Conservation (phyloP, 2,888 invertebrate genomes). For the Spodoptera exigua region DNA sequence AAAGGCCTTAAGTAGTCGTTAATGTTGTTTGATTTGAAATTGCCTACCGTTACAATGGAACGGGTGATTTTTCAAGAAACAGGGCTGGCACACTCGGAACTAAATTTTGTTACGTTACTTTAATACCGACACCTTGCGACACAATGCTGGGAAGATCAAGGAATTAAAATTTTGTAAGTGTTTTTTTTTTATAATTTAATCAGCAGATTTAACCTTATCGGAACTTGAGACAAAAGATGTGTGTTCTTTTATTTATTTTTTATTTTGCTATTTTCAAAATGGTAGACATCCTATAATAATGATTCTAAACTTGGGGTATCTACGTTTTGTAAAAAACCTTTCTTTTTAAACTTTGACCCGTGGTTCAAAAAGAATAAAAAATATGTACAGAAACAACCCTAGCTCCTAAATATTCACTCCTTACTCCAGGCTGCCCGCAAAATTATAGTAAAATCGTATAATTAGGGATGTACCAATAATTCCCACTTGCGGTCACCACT, state of each 20-base stretch:
- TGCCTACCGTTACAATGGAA: conserved; percentile 74
- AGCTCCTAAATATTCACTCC: conserved; percentile 59
- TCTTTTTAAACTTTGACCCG: too few relatives aligned
- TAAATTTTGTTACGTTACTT: not conserved
- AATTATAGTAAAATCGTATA: conserved; percentile 85
- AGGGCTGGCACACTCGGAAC: conserved; percentile 42
- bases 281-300: too few relatives aligned
- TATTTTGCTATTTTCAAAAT: too few relatives aligned
- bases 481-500: conserved; percentile 83
- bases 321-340: too few relatives aligned
- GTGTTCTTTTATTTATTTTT: too few relatives aligned
- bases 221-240: too few relatives aligned
- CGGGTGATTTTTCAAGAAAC: conserved; percentile 77
- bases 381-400: conserved; percentile 21
- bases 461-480: conserved; percentile 83
- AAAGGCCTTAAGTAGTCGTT: conserved; percentile 70
- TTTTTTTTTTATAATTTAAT: too few relatives aligned
- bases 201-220: too few relatives aligned
- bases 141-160: too few relatives aligned
- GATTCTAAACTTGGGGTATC: too few relatives aligned
- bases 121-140: not conserved
- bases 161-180: too few relatives aligned
- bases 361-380: conserved; percentile 7
- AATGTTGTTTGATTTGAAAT: conserved; percentile 83
- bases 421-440: conserved; percentile 75